phyloP scores from a whole-genome alignment of 2,888 invertebrate genomes.

The Drosophila bunnanda region DNA sequence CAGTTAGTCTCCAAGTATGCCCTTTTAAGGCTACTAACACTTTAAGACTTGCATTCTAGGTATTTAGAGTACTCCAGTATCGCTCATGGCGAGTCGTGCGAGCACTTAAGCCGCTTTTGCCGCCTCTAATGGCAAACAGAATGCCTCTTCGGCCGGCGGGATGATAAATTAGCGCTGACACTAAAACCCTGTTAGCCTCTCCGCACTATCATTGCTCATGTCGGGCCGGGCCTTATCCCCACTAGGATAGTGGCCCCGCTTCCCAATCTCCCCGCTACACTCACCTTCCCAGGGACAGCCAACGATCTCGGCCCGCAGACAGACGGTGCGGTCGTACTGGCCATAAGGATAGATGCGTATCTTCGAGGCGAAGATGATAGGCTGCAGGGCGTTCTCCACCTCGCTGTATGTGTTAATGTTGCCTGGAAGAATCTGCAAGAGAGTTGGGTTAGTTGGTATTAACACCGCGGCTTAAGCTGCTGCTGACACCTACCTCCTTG shows the following conservation, averaged over 20 bases:
- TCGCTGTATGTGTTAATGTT: conserved; percentile 92
- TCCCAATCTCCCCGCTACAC: conserved; percentile 66
- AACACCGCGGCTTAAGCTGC: no score
- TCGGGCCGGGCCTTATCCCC: conserved; percentile 69
- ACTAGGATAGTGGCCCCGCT: conserved; percentile 25
- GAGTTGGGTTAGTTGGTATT: not conserved
- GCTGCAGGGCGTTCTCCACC: conserved; percentile 89
- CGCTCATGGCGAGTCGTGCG: conserved; percentile 7
- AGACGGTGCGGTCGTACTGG: conserved; percentile 91
- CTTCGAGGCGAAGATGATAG: conserved; percentile 90
- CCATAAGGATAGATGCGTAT: conserved; percentile 92
- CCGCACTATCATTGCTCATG: conserved; percentile 77
- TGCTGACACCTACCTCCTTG: conserved; percentile 88
- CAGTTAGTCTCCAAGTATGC: not conserved
- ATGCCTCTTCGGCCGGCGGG: conserved; percentile 24
- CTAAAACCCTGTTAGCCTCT: conserved; percentile 79
- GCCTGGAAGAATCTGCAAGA: conserved; percentile 89
- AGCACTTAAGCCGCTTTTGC: conserved; percentile 49
- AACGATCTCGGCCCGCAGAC: conserved; percentile 92
- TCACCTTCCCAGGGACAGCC: conserved; percentile 92
- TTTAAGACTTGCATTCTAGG: not conserved
- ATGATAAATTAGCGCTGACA: conserved; percentile 80
- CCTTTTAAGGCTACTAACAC: not conserved
- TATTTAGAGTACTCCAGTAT: conserved; percentile 18
- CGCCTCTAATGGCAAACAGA: conserved; percentile 6